These are phyloP conservation scores for Lethrus apterus DNA, from an alignment of 1,140 invertebrate species.

Conservation along the genomic window DNA sequence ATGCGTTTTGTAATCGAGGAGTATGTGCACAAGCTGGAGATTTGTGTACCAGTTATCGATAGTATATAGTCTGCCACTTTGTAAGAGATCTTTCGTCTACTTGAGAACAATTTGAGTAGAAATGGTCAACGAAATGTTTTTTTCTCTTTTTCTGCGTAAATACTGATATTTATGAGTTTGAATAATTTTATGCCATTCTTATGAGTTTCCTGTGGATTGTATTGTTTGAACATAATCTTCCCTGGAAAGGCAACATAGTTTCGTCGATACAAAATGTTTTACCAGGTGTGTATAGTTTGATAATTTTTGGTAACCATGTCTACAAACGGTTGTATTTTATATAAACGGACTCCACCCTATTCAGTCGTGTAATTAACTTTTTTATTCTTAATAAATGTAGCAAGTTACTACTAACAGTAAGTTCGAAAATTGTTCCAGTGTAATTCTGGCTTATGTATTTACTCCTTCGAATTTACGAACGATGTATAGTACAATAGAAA, in stretches of 20 bases:
- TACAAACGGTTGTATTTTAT: too few relatives aligned
- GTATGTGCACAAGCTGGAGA: neutral
- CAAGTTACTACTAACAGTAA: too few relatives aligned
- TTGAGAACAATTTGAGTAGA: neutral
- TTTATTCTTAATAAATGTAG: too few relatives aligned
- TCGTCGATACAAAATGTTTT: constrained; percentile 37
- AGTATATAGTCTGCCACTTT: neutral
- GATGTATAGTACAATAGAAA: too few relatives aligned
- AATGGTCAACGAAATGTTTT: neutral
- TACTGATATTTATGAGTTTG: constrained; percentile 29
- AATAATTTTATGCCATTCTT: constrained; percentile 38
- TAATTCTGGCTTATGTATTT: too few relatives aligned
- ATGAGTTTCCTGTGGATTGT: constrained; percentile 37
- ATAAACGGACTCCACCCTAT: too few relatives aligned
- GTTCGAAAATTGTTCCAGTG: too few relatives aligned
- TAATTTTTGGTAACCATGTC: too few relatives aligned
- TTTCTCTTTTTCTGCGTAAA: constrained; percentile 28
- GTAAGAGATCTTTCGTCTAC: neutral
- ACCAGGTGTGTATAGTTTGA: constrained; percentile 19
- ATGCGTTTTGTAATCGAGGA: neutral
- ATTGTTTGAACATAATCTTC: constrained; percentile 38
- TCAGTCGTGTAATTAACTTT: too few relatives aligned
- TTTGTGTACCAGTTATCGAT: neutral
- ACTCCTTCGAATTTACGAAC: too few relatives aligned
- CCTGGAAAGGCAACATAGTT: constrained; percentile 33